phyloP scores from a whole-genome alignment of 2,888 invertebrate species.

The Odontomyia ornata region DNA sequence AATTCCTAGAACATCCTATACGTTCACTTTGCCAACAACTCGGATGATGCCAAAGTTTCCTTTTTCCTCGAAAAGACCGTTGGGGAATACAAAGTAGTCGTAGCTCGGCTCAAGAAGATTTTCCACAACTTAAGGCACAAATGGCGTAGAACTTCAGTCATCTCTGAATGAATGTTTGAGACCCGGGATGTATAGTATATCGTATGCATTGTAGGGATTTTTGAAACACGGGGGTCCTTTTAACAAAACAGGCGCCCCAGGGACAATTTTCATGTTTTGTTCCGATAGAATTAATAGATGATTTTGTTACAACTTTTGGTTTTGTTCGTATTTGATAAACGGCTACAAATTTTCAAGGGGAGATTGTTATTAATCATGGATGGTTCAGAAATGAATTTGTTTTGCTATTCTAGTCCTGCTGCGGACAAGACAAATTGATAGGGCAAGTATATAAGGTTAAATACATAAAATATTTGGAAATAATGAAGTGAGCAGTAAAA shows the following conservation, averaged over 20 bases:
- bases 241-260: constrained; percentile 6
- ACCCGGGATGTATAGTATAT: background rate
- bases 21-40: background rate
- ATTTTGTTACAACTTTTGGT: background rate
- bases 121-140: constrained; percentile 9
- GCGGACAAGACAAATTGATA: constrained; percentile 9
- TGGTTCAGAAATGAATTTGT: background rate
- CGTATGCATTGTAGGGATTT: background rate
- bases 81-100: constrained; percentile 23
- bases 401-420: background rate
- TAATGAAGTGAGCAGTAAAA: too few species aligned
- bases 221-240: background rate
- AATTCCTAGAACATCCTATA: background rate
- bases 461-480: too few species aligned
- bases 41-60: background rate
- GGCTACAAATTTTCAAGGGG: constrained; percentile 11
- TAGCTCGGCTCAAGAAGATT: constrained; percentile 23
- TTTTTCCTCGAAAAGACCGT: background rate
- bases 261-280: constrained; percentile 17
- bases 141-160: background rate
- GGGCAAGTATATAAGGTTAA: background rate
- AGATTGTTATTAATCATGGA: constrained; percentile 21
- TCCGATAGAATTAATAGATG: constrained; percentile 17
- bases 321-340: constrained; percentile 1
- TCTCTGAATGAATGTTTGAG: background rate